A percentile compares a stretch with the other conserved stretches of the same genome.
Evolutionary conservation across 2,113 vertebrate species (phyloP).

Genomic region (Camelus bactrianus): DNA sequence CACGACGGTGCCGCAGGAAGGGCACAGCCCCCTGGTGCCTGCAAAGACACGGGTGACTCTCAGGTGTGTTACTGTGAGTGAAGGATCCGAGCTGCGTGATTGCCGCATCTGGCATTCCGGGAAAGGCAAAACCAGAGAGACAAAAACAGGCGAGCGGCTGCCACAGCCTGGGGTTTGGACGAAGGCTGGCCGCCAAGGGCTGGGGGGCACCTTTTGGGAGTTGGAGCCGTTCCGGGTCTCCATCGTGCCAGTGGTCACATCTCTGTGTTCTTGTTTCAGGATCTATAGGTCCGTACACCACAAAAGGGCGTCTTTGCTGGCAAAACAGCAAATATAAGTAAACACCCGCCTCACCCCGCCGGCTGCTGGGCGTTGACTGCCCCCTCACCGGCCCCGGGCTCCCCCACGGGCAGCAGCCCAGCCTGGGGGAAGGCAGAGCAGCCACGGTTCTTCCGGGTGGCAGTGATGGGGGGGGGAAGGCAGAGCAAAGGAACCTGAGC

Average conservation of each 20-base stretch:
- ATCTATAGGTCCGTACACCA: too few relatives aligned
- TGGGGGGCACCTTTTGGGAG: accelerated
- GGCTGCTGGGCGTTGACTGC: background rate
- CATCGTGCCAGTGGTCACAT: accelerated
- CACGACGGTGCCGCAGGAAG: too few relatives aligned
- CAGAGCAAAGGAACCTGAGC: accelerated
- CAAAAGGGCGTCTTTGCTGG: background rate
- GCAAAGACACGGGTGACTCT: accelerated
- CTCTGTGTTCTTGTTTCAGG: too few relatives aligned
- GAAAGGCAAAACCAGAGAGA: background rate
- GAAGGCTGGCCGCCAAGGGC: accelerated
- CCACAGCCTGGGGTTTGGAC: accelerated
- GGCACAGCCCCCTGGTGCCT: too few relatives aligned
- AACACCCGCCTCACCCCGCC: too few relatives aligned
- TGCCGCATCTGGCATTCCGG: accelerated
- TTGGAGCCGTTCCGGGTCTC: too few relatives aligned
- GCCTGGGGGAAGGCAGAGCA: background rate
- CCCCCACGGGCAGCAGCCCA: background rate
- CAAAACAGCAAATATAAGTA: background rate
- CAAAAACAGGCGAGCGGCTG: background rate
- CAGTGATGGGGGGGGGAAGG: too few relatives aligned
- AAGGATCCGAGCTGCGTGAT: too few relatives aligned
- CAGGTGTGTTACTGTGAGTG: background rate
- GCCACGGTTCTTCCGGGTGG: too few relatives aligned
- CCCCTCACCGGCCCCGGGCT: too few relatives aligned